A percentile compares a stretch with the other conserved stretches of the same genome.
phyloP scores from a whole-genome alignment of 2,113 vertebrate genomes.

The Theristicus caerulescens region DNA sequence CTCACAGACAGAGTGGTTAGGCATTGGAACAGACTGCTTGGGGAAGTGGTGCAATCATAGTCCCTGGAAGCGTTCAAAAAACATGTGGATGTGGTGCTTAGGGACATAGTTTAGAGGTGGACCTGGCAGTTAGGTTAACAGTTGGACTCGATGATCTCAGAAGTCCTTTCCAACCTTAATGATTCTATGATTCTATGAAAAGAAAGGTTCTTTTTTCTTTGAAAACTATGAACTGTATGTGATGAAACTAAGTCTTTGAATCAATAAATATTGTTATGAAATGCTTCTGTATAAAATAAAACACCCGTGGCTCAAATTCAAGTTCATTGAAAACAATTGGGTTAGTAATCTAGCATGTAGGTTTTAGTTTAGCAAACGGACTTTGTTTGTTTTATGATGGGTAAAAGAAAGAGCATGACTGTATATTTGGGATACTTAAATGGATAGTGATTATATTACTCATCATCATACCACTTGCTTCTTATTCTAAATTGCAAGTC shows the following conservation, averaged over 20 bases:
- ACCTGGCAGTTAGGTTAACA: too few relatives aligned
- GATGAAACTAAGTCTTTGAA: neutral
- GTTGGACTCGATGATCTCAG: too few relatives aligned
- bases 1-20: too few relatives aligned
- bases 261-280: neutral
- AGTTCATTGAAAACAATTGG: neutral
- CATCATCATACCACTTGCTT: neutral
- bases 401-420: neutral
- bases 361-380: neutral
- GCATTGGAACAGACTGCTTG: too few relatives aligned
- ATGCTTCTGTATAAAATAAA: neutral
- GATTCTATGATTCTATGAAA: too few relatives aligned
- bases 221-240: neutral
- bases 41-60: too few relatives aligned
- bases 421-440: neutral
- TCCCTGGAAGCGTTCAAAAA: too few relatives aligned
- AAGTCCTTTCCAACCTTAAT: too few relatives aligned
- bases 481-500: neutral
- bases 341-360: neutral
- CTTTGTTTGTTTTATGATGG: neutral
- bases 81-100: too few relatives aligned
- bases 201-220: neutral
- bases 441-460: neutral
- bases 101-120: too few relatives aligned
- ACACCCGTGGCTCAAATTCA: neutral